These are phyloP conservation scores for Prionailurus viverrinus DNA, from an alignment of 2,113 vertebrate genomes.

Conservation along the genomic window DNA sequence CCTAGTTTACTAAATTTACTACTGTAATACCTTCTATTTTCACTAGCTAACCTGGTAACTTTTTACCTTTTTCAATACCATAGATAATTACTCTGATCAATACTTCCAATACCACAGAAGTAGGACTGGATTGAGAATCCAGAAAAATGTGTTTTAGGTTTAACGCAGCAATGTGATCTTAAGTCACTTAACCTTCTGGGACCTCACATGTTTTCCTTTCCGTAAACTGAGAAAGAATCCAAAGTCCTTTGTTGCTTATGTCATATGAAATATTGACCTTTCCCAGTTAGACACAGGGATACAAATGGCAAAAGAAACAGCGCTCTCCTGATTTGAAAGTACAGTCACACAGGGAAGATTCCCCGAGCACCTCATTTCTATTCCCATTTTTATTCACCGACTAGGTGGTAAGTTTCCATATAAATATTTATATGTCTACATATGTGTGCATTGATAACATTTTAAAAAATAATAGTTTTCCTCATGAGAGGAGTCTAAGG, in stretches of 20 bases:
- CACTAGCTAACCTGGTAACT: neutral
- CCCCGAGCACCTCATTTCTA: conserved; percentile 13
- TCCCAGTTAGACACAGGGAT: neutral
- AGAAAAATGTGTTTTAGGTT: neutral
- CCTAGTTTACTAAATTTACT: neutral
- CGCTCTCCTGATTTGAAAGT: conserved; percentile 20
- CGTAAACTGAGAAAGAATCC: neutral
- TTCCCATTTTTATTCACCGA: conserved; percentile 56
- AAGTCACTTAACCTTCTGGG: neutral
- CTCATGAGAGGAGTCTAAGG: conserved; percentile 62
- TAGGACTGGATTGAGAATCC: neutral
- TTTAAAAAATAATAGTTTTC: conserved; percentile 75
- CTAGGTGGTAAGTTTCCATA: conserved; percentile 25
- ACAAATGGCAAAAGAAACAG: neutral
- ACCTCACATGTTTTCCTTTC: neutral
- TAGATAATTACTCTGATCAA: neutral
- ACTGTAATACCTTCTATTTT: neutral
- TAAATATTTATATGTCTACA: conserved; percentile 78
- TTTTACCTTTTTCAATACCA: neutral
- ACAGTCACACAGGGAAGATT: conserved; percentile 49
- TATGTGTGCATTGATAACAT: conserved; percentile 75
- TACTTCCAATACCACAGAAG: neutral
- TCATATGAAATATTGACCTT: conserved; percentile 28
- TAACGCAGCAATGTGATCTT: neutral
- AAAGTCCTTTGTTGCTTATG: conserved; percentile 32